phyloP scores from a whole-genome alignment of 2,797 vertebrate species.

The Masticophis lateralis region DNA sequence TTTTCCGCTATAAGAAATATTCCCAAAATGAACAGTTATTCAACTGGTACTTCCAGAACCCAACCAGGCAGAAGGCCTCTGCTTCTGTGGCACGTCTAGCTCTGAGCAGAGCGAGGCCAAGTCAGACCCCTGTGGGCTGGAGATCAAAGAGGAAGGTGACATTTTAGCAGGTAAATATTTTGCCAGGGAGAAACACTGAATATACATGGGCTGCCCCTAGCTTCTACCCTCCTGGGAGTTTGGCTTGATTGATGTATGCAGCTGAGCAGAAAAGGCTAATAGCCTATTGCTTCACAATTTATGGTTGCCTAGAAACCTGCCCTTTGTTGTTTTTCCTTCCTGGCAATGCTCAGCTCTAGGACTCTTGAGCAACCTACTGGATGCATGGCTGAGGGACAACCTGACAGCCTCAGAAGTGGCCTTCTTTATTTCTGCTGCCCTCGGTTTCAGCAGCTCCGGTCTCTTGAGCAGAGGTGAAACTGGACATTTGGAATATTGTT shows the following conservation, averaged over 20 bases:
- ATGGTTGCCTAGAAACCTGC: slow-evolving; percentile 37
- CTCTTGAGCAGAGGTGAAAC: neutral
- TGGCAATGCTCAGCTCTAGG: slow-evolving; percentile 26
- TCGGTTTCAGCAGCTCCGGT: neutral
- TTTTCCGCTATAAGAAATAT: neutral
- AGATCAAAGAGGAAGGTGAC: slow-evolving; percentile 38
- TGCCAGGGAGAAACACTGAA: slow-evolving; percentile 35
- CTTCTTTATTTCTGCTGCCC: neutral
- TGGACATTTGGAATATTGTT: neutral
- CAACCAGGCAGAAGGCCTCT: neutral
- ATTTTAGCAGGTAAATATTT: slow-evolving; percentile 47
- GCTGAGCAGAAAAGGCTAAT: slow-evolving; percentile 39
- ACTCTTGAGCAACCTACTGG: slow-evolving; percentile 24
- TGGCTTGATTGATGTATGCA: slow-evolving; percentile 35
- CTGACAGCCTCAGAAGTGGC: neutral
- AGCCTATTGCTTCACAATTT: slow-evolving; percentile 36
- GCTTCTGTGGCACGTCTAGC: neutral
- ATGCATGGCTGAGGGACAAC: neutral
- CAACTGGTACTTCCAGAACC: neutral
- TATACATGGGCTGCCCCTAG: slow-evolving; percentile 31
- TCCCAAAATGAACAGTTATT: neutral
- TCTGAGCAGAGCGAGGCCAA: neutral
- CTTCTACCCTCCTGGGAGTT: slow-evolving; percentile 25
- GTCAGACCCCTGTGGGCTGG: neutral
- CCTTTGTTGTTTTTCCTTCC: slow-evolving; percentile 36